Evolutionary conservation across 2,113 vertebrate species (phyloP), one percentile per base, ranked within the genome.

Genomic region (Hippopotamus amphibius): DNA sequence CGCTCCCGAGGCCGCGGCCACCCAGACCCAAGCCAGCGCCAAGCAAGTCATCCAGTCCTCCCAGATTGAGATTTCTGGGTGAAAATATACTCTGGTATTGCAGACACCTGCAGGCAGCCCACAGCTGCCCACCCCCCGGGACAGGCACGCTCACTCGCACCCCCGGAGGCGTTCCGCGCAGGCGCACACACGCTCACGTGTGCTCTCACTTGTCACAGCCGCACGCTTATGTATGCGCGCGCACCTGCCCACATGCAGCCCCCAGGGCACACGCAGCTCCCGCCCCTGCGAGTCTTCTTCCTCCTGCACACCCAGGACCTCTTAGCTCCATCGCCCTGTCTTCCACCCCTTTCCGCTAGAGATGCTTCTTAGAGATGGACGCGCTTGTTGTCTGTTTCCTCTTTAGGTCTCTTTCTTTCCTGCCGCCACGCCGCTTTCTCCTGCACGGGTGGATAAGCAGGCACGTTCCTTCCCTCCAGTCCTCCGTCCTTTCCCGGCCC

Each of bases 151-250:
- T 37, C 24, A 13, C 72, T 68, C 14, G 5, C 43, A 15, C 46
- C 16, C 41, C 24, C 7, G 0, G 17, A 41, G 63, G 30, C 21
- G 3, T 57, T 55, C 59, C 61, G 37, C 33, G 2, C 71, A 1
- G 6, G 43, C 37, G 28, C 33, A 46, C 48, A 2, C 26, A 26
- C 16, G 3, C 82, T 63, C 16, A 0, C 68, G 57, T 85, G 26
- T 37, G 26, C 83, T 76, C 93, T 95, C 66, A 13, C 61, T 68
- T 90, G 88, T 85, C 93, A 71, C 48, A 26, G 95, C 61, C 48
- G 3, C 79, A 5, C 48, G 89, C 87, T 83, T 63, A 6, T 2
- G 0, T 7, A 30, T 57, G 48, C 91, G 77, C 55, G 1, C 57
- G 77, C 88, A 88, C 43, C 4, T 30, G 24, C 55, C 95, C 95